phyloP scores from a whole-genome alignment of 2,113 vertebrate genomes.

The Psilopsiagon aymara region DNA sequence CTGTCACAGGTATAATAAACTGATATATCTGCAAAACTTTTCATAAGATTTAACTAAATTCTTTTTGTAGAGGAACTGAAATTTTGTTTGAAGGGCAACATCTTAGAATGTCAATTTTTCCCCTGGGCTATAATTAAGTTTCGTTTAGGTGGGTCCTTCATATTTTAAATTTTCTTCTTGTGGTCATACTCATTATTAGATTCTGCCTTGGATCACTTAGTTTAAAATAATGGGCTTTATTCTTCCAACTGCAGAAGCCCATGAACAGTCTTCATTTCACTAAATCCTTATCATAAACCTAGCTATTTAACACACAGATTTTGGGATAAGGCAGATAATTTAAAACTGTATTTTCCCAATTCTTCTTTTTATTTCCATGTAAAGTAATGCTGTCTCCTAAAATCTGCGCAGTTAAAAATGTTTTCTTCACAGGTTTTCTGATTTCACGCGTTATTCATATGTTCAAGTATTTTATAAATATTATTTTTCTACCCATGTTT shows the following conservation, averaged over 20 bases:
- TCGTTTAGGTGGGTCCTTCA: not conserved
- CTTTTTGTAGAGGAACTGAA: not conserved
- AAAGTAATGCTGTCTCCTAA: not conserved
- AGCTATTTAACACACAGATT: not conserved
- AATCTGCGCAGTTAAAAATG: not conserved
- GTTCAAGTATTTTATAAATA: not conserved
- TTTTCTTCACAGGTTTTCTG: not conserved
- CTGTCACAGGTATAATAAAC: not conserved
- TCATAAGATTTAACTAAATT: slow-evolving; percentile 15
- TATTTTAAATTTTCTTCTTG: not conserved
- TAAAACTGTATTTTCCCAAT: not conserved
- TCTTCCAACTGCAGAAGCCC: not conserved
- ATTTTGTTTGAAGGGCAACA: not conserved
- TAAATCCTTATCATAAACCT: not conserved
- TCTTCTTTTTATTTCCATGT: not conserved
- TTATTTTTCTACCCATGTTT: rapidly evolving
- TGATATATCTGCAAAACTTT: not conserved
- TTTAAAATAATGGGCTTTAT: not conserved
- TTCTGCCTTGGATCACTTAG: not conserved
- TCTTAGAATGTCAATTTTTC: not conserved
- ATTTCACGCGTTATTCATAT: not conserved
- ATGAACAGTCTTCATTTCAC: not conserved
- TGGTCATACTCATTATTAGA: not conserved
- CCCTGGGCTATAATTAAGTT: not conserved
- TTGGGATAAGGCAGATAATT: not conserved